phyloP scores from a whole-genome alignment of 2,113 vertebrate genomes.

The Ictalurus punctatus region DNA sequence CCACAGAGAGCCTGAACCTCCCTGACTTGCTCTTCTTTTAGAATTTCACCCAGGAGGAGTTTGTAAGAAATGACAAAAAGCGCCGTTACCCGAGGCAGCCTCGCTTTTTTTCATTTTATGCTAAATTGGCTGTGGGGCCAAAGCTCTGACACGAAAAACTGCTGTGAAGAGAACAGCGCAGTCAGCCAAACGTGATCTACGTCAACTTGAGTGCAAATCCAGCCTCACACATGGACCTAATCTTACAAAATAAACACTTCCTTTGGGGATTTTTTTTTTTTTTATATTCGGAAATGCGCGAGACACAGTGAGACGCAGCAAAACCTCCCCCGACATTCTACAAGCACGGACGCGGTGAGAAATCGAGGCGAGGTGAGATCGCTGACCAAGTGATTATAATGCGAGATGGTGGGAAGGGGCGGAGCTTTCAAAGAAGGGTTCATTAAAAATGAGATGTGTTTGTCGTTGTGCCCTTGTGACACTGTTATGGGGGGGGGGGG shows the following conservation, averaged over 20 bases:
- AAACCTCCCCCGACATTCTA: neutral
- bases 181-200: neutral
- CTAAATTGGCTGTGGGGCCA: neutral
- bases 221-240: neutral
- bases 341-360: neutral
- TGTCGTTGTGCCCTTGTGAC: neutral
- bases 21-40: neutral
- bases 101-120: neutral
- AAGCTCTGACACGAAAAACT: neutral
- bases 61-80: neutral
- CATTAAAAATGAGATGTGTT: neutral
- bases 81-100: neutral
- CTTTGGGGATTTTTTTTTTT: neutral
- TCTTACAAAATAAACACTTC: neutral
- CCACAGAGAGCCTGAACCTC: neutral
- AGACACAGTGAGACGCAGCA: neutral
- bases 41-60: constrained; percentile 7
- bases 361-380: neutral
- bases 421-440: neutral
- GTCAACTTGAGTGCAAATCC: neutral
- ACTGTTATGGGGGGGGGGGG: neutral
- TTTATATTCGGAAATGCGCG: neutral
- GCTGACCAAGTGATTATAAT: neutral
- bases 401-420: neutral
- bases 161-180: neutral